Percentiles rank a stretch among this genome's conserved stretches.
Conservation (phyloP, 2,888 invertebrate species). For the Embidobia sp. region DNA sequence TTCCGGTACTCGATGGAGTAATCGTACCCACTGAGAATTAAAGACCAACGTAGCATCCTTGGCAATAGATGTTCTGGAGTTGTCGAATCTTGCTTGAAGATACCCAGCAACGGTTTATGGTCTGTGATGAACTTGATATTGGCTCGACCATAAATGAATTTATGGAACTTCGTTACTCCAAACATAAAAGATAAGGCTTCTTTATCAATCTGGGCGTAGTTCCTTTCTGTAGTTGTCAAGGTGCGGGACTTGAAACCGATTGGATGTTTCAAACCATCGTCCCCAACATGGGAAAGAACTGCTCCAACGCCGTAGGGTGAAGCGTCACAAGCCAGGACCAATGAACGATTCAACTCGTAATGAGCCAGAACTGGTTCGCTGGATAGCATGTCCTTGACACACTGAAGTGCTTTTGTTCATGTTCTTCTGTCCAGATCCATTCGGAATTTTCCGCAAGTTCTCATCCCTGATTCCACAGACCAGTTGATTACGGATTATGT, state of each 20-base stretch:
- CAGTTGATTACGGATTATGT: no score
- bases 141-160: slow-evolving; percentile 65
- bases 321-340: slow-evolving; percentile 78
- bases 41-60: slow-evolving; percentile 31
- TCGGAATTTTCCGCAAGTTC: no score
- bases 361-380: slow-evolving; percentile 51
- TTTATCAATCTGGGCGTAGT: slow-evolving; percentile 67
- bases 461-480: no score
- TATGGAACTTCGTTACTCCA: slow-evolving; percentile 67
- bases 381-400: slow-evolving; percentile 47
- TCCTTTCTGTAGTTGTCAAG: slow-evolving; percentile 52
- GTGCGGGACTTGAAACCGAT: slow-evolving; percentile 65
- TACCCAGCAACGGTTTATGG: slow-evolving; percentile 72
- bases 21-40: slow-evolving; percentile 23
- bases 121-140: slow-evolving; percentile 75
- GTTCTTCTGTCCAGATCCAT: slow-evolving; percentile 68
- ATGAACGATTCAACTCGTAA: slow-evolving; percentile 58
- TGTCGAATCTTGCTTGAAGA: slow-evolving; percentile 24
- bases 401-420: slow-evolving; percentile 69
- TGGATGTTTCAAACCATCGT: slow-evolving; percentile 50
- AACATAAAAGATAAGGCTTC: slow-evolving; percentile 67
- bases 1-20: slow-evolving; percentile 19
- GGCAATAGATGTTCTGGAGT: slow-evolving; percentile 40
- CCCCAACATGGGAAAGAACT: slow-evolving; percentile 66
- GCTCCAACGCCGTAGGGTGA: slow-evolving; percentile 75